These are phyloP conservation scores for Clarias gariepinus DNA, from an alignment of 2,113 vertebrate species.

Conservation along the genomic window DNA sequence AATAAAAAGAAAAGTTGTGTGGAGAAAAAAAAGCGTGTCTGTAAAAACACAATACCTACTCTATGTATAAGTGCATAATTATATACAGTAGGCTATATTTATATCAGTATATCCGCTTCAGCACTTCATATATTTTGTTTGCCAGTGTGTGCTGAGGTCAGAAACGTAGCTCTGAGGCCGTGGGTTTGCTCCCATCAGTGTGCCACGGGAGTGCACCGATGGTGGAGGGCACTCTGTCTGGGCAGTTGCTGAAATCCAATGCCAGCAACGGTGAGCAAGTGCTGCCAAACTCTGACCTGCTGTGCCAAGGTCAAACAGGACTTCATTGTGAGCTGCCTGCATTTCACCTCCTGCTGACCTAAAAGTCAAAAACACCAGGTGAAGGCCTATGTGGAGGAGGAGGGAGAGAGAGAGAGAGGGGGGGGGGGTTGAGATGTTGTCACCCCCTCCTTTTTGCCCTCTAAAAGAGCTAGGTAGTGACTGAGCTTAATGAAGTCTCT, in stretches of 20 bases:
- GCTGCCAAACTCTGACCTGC: conserved; percentile 43
- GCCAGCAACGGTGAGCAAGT: conserved; percentile 41
- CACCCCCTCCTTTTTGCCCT: conserved; percentile 4
- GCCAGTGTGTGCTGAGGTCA: neutral
- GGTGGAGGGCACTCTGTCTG: conserved; percentile 41
- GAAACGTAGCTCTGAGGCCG: neutral
- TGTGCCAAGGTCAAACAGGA: conserved; percentile 50
- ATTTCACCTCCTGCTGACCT: conserved; percentile 21
- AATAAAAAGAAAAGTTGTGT: neutral
- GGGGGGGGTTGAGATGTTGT: conserved; percentile 1
- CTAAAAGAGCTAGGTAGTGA: conserved; percentile 33
- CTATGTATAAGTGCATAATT: neutral
- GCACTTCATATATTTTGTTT: conserved; percentile 22
- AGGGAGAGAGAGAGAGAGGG: neutral
- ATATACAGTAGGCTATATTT: neutral
- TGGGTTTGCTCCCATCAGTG: conserved; percentile 16
- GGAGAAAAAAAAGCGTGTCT: neutral
- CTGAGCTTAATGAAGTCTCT: conserved; percentile 37
- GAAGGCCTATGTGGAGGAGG: conserved; percentile 33
- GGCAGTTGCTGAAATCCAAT: conserved; percentile 44
- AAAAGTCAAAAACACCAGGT: conserved; percentile 38
- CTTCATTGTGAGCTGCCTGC: conserved; percentile 35
- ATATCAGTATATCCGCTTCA: neutral
- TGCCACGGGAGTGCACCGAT: conserved; percentile 1
- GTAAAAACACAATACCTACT: neutral